These are phyloP conservation scores for Teinopalpus imperialis DNA, from an alignment of 2,888 invertebrate species.

Conservation along the genomic window DNA sequence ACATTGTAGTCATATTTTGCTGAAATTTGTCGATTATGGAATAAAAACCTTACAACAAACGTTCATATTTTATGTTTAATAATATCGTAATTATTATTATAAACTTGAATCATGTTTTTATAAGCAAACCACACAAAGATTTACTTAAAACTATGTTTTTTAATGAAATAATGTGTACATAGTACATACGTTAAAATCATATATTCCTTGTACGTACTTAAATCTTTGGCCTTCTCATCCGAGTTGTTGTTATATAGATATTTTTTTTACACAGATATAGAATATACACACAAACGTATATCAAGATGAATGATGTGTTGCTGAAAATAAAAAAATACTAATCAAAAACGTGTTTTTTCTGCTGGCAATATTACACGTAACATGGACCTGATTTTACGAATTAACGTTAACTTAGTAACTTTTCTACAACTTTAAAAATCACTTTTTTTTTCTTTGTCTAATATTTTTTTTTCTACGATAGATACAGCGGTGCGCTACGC, in stretches of 20 bases:
- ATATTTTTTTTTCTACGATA: slow-evolving; percentile 44
- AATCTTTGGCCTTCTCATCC: slow-evolving; percentile 7
- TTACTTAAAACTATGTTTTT: background rate
- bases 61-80: background rate
- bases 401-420: too few relatives aligned
- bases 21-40: too few relatives aligned
- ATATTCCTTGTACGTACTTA: slow-evolving; percentile 18
- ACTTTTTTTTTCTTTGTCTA: slow-evolving; percentile 2
- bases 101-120: too few relatives aligned
- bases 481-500: slow-evolving; percentile 58
- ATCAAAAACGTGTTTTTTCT: slow-evolving; percentile 14
- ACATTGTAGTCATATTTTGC: too few relatives aligned
- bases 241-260: slow-evolving; percentile 11
- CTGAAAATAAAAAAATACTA: slow-evolving; percentile 55
- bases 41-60: too few relatives aligned
- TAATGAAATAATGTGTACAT: background rate
- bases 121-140: too few relatives aligned
- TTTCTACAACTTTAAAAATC: too few relatives aligned
- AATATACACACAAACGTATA: slow-evolving; percentile 34
- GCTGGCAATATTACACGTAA: slow-evolving; percentile 19
- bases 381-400: too few relatives aligned
- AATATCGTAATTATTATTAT: slow-evolving; percentile 1
- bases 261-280: slow-evolving; percentile 41
- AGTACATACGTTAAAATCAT: slow-evolving; percentile 10
- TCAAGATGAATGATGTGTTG: slow-evolving; percentile 54